phyloP scores from a whole-genome alignment of 2,113 vertebrate species.

The Corythornis vintsioides region DNA sequence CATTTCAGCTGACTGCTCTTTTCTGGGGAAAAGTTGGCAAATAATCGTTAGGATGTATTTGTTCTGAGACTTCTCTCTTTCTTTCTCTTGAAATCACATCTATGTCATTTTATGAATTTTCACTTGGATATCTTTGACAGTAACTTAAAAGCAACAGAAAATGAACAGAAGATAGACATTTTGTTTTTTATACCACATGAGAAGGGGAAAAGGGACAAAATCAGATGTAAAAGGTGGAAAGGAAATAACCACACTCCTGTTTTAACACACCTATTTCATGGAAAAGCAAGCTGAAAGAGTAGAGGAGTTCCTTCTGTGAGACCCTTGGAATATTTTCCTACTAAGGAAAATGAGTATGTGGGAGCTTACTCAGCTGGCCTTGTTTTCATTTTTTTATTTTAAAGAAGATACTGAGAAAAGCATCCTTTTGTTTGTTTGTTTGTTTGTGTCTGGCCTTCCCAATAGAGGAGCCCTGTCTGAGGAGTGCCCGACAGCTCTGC shows the following conservation, averaged over 20 bases:
- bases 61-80: background rate
- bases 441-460: background rate
- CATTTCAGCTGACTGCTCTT: slow-evolving; percentile 21
- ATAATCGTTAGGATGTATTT: background rate
- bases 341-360: background rate
- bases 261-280: background rate
- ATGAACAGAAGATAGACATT: background rate
- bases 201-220: background rate
- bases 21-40: background rate
- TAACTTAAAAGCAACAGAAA: slow-evolving; percentile 15
- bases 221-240: background rate
- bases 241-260: background rate
- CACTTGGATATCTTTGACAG: background rate
- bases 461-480: background rate
- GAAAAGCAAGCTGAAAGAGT: background rate
- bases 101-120: background rate
- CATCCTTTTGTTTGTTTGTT: background rate
- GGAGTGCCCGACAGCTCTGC: background rate
- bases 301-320: background rate
- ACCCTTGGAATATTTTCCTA: background rate
- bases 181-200: background rate
- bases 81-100: background rate
- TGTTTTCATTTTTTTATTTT: background rate
- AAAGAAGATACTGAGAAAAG: background rate
- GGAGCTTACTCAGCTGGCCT: background rate